A percentile compares a stretch with the other conserved stretches of the same genome.
Conservation (phyloP, 2,113 vertebrate genomes). For the Gymnobelideus leadbeateri region DNA sequence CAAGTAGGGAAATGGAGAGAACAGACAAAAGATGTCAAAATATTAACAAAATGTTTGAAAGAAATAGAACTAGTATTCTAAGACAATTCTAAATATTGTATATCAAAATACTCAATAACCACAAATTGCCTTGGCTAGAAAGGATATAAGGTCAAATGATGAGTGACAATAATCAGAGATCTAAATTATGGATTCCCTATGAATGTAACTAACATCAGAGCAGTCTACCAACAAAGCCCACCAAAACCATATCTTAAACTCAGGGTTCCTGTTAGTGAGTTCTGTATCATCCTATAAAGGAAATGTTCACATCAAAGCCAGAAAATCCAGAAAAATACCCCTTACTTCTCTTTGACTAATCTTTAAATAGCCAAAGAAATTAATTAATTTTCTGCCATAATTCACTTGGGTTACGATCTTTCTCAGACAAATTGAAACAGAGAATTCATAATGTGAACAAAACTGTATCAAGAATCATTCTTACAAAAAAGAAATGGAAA, state of each 20-base stretch:
- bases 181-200: not conserved
- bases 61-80: not conserved
- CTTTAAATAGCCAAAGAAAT: slow-evolving; percentile 68
- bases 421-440: slow-evolving; percentile 63
- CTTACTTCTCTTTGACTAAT: slow-evolving; percentile 50
- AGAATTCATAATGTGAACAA: slow-evolving; percentile 67
- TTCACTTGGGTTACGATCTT: slow-evolving; percentile 61
- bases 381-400: slow-evolving; percentile 71
- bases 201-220: not conserved
- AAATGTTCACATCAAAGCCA: slow-evolving; percentile 58
- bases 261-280: not conserved
- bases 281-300: not conserved
- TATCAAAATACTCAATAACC: not conserved
- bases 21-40: not conserved
- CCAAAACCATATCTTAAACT: not conserved
- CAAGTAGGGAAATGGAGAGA: not conserved
- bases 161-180: not conserved
- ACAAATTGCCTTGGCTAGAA: not conserved
- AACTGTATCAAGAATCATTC: slow-evolving; percentile 68
- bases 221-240: not conserved
- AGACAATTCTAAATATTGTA: not conserved
- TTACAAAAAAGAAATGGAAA: slow-evolving; percentile 71
- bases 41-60: not conserved
- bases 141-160: not conserved
- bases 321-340: slow-evolving; percentile 54